These are phyloP conservation scores for Cordilura impudica DNA, from an alignment of 2,888 invertebrate species.

Conservation along the genomic window DNA sequence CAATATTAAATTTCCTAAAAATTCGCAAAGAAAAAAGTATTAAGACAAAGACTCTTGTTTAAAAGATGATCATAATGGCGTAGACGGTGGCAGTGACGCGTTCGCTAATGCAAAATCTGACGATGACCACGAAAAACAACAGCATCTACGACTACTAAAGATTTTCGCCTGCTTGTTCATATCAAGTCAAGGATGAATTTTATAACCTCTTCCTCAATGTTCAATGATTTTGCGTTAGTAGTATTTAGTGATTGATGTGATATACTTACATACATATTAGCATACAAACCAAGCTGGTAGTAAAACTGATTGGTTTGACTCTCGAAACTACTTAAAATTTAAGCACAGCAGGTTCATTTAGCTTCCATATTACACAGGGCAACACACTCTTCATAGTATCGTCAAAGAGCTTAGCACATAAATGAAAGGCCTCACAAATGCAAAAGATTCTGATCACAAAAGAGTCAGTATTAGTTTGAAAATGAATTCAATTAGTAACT, in stretches of 20 bases:
- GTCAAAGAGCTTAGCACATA: too few relatives aligned
- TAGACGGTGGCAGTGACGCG: background rate
- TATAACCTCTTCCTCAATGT: constrained; percentile 52
- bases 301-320: constrained; percentile 54
- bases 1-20: constrained; percentile 55
- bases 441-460: constrained; percentile 26
- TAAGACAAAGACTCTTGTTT: constrained; percentile 37
- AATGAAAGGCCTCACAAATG: constrained; percentile 28
- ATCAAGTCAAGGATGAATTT: constrained; percentile 29
- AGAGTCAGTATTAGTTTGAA: too few relatives aligned
- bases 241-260: background rate
- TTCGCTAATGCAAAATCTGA: background rate
- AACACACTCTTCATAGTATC: background rate
- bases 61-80: constrained; percentile 25
- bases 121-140: constrained; percentile 37
- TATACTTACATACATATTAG: constrained; percentile 55
- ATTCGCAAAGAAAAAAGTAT: constrained; percentile 41
- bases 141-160: constrained; percentile 26
- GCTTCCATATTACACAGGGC: constrained; percentile 9
- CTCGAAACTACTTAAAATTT: constrained; percentile 38
- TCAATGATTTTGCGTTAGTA: constrained; percentile 18
- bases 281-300: constrained; percentile 52
- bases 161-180: constrained; percentile 38
- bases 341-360: constrained; percentile 56
- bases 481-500: too few relatives aligned